Conservation (phyloP, 2,888 invertebrate species). For the Meteorus cinctellus region DNA sequence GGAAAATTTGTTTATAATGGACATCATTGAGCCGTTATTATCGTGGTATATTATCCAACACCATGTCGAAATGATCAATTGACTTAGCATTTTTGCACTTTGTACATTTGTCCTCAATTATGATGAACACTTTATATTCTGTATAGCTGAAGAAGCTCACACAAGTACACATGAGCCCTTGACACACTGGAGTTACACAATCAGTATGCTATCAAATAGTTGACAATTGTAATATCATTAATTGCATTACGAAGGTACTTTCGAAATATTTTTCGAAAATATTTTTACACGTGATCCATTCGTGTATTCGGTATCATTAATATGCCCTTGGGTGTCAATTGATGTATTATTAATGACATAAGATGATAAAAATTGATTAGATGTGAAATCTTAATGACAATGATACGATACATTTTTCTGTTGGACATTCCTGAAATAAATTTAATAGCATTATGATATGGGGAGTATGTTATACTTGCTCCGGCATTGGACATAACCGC, state of each 20-base stretch:
- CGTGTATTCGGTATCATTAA: background rate
- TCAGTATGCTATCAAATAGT: conserved; percentile 59
- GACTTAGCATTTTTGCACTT: conserved; percentile 56
- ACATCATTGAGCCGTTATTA: background rate
- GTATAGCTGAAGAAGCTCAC: conserved; percentile 53
- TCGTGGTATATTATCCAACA: conserved; percentile 9
- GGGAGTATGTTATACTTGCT: conserved; percentile 23
- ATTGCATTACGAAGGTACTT: background rate
- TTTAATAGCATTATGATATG: conserved; percentile 9
- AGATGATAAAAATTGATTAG: background rate
- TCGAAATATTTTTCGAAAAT: background rate
- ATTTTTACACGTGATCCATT: background rate
- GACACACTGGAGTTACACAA: conserved; percentile 67
- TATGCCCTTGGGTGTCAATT: background rate
- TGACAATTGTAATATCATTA: conserved; percentile 1
- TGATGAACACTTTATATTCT: conserved; percentile 34
- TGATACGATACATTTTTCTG: background rate
- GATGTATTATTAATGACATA: background rate
- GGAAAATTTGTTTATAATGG: conserved; percentile 7
- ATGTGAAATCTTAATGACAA: background rate
- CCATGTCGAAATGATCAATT: conserved; percentile 55
- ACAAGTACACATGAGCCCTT: conserved; percentile 60
- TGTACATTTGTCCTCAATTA: conserved; percentile 31
- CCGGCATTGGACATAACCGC: conserved; percentile 54
- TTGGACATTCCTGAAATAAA: background rate